Conservation (phyloP, 2,888 invertebrate genomes). For the Tetranychus piercei region DNA sequence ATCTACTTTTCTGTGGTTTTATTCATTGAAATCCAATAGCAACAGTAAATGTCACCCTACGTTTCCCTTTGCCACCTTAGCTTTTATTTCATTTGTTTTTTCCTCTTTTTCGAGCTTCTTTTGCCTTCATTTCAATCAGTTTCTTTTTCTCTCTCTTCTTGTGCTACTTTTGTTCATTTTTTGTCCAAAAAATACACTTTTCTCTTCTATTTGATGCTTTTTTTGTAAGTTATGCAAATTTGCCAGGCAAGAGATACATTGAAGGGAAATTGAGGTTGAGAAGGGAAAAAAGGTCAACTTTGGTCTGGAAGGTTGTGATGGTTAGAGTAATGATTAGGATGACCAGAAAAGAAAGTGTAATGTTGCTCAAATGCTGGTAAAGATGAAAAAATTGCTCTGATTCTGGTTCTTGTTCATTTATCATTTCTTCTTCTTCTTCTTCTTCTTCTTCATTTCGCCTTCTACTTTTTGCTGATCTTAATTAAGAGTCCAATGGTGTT, state of each 20-base stretch:
- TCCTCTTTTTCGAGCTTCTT: too few species aligned
- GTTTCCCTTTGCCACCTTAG: too few species aligned
- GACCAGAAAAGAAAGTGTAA: background rate
- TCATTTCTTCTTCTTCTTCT: background rate
- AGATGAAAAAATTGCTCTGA: background rate
- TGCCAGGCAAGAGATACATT: background rate
- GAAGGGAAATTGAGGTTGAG: background rate
- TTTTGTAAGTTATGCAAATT: too few species aligned
- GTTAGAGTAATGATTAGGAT: background rate
- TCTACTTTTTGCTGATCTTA: background rate
- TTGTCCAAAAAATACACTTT: background rate
- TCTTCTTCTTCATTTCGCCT: background rate
- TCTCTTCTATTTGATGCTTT: too few species aligned
- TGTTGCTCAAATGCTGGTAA: too few species aligned
- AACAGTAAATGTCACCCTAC: too few species aligned
- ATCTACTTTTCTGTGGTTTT: too few species aligned
- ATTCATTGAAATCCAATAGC: too few species aligned
- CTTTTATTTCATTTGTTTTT: too few species aligned
- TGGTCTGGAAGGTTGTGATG: too few species aligned
- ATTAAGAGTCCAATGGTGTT: slow-evolving; percentile 1
- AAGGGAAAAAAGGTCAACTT: too few species aligned
- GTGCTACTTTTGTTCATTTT: background rate
- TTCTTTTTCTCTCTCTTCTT: background rate
- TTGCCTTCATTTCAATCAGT: background rate
- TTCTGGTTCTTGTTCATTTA: background rate